These are phyloP conservation scores for Heliconius cydno DNA, from an alignment of 2,888 invertebrate genomes.

Conservation along the genomic window DNA sequence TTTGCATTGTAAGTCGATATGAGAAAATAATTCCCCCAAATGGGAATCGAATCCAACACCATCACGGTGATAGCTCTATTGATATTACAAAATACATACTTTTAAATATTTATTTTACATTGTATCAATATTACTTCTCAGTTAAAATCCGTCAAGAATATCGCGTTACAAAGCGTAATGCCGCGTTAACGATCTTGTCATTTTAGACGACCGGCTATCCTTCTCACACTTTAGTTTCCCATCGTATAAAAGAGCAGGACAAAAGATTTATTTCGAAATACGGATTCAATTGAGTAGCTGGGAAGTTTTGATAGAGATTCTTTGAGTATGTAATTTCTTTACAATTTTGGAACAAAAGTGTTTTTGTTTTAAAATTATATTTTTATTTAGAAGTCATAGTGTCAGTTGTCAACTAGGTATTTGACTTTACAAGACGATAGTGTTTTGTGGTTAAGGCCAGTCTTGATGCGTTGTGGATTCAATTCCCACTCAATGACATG, in stretches of 20 bases:
- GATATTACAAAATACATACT: background rate
- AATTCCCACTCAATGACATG: too few relatives aligned
- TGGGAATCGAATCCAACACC: background rate
- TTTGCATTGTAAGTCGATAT: background rate
- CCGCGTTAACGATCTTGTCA: conserved; percentile 19
- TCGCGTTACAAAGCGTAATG: conserved; percentile 11
- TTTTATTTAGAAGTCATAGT: background rate
- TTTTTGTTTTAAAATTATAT: background rate
- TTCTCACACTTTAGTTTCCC: background rate
- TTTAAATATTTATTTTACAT: background rate
- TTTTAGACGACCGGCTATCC: background rate
- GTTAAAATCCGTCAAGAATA: conserved; percentile 4
- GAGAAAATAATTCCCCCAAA: background rate
- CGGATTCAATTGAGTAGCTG: conserved; percentile 22
- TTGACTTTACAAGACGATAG: background rate
- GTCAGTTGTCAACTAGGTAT: too few relatives aligned
- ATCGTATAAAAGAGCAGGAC: background rate
- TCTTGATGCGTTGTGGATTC: too few relatives aligned
- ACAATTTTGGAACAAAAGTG: background rate
- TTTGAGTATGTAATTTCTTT: background rate
- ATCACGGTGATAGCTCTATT: background rate
- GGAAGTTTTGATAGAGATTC: conserved; percentile 16
- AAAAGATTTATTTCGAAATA: conserved; percentile 7
- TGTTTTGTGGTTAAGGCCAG: too few relatives aligned
- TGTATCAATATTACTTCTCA: background rate